phyloP scores from a whole-genome alignment of 2,113 vertebrate genomes.

The Vulpes lagopus region DNA sequence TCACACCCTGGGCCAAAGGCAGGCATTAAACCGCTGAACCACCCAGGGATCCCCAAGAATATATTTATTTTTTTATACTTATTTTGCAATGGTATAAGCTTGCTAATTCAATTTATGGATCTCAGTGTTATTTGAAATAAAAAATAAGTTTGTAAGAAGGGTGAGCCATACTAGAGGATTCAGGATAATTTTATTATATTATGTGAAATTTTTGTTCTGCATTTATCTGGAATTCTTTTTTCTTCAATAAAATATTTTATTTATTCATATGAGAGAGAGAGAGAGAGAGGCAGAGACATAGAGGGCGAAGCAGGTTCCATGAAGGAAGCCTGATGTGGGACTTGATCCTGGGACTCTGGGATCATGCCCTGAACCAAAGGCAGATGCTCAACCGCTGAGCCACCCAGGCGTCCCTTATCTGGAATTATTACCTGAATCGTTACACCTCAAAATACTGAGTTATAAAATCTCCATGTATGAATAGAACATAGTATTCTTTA shows the following conservation, averaged over 20 bases:
- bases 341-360: too few species aligned
- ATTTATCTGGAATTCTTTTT: slow-evolving; percentile 43
- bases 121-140: neutral
- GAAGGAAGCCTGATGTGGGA: too few species aligned
- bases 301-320: too few species aligned
- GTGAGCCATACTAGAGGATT: neutral
- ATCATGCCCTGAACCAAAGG: too few species aligned
- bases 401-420: too few species aligned
- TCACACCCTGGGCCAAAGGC: too few species aligned
- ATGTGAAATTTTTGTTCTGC: neutral
- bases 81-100: slow-evolving; percentile 20
- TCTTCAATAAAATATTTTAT: too few species aligned
- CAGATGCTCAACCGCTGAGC: too few species aligned
- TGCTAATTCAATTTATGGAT: slow-evolving; percentile 4
- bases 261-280: too few species aligned
- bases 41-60: neutral
- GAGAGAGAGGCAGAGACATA: too few species aligned
- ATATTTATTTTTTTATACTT: slow-evolving; percentile 47
- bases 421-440: neutral
- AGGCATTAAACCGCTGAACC: too few species aligned
- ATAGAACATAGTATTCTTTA: neutral
- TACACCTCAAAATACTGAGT: neutral
- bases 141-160: neutral
- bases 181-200: neutral
- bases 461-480: neutral